These are phyloP conservation scores for Hydriomena furcata DNA, from an alignment of 2,888 invertebrate species.

Conservation along the genomic window DNA sequence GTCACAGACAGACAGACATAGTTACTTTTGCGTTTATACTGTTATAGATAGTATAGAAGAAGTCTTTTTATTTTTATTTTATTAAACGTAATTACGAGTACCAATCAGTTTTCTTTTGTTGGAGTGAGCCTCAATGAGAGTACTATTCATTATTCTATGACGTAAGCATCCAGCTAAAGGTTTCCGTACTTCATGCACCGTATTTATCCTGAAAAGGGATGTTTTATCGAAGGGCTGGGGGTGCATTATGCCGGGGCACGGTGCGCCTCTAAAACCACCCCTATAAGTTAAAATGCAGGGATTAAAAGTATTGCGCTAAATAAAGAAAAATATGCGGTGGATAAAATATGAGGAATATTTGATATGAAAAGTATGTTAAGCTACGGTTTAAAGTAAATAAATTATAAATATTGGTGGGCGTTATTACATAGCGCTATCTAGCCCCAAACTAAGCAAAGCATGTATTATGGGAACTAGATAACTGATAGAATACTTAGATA, in stretches of 20 bases:
- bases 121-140: background rate
- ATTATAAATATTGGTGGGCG: too few relatives aligned
- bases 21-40: too few relatives aligned
- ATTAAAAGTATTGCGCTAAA: conserved; percentile 41
- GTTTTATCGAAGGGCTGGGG: conserved; percentile 44
- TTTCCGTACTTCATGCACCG: conserved; percentile 35
- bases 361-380: background rate
- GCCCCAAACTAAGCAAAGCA: too few relatives aligned
- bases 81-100: too few relatives aligned
- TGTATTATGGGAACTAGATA: too few relatives aligned
- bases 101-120: too few relatives aligned
- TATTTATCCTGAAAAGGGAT: conserved; percentile 47
- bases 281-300: conserved; percentile 46
- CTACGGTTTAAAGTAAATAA: too few relatives aligned
- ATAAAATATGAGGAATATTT: background rate
- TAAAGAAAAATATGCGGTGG: conserved; percentile 13
- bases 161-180: conserved; percentile 24
- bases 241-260: conserved; percentile 54
- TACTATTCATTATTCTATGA: conserved; percentile 13
- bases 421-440: too few relatives aligned
- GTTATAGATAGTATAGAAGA: too few relatives aligned
- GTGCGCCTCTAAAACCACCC: conserved; percentile 35
- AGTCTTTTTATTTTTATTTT: too few relatives aligned
- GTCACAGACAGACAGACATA: too few relatives aligned
- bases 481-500: too few relatives aligned